These are phyloP conservation scores for Falco cherrug DNA, from an alignment of 2,797 vertebrate genomes.

Conservation along the genomic window DNA sequence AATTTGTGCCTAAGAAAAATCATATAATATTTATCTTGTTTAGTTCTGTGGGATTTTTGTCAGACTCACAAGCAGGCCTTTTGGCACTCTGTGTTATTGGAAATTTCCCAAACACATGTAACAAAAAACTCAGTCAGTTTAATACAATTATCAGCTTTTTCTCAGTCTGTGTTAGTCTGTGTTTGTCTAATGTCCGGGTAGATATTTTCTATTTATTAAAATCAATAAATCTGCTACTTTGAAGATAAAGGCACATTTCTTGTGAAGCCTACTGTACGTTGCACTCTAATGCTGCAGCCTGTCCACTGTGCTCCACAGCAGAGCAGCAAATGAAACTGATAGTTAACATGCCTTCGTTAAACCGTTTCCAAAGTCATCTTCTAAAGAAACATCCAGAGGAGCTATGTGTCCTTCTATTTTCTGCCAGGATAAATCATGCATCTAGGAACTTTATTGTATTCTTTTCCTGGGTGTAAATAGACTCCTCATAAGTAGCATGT, in stretches of 20 bases:
- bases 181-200: constrained; percentile 80
- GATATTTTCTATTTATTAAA: constrained; percentile 81
- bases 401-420: background rate
- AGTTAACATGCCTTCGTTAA: background rate
- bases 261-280: constrained; percentile 37
- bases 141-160: constrained; percentile 81
- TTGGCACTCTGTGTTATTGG: constrained; percentile 75
- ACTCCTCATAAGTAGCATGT: background rate
- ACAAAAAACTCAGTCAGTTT: constrained; percentile 77
- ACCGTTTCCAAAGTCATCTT: background rate
- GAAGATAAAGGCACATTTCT: constrained; percentile 71
- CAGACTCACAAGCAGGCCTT: constrained; percentile 69
- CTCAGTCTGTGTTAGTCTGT: constrained; percentile 81
- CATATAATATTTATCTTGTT: constrained; percentile 59
- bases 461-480: background rate
- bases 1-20: background rate
- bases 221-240: constrained; percentile 80
- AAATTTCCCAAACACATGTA: constrained; percentile 79
- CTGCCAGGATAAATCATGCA: background rate
- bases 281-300: constrained; percentile 62
- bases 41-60: constrained; percentile 65
- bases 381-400: background rate
- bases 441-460: background rate
- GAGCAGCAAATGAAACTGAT: constrained; percentile 39
- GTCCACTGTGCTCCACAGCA: constrained; percentile 54